A percentile compares a stretch with the other conserved stretches of the same genome.
Conservation (phyloP, 2,888 invertebrate species). For the Saturnia japonica region DNA sequence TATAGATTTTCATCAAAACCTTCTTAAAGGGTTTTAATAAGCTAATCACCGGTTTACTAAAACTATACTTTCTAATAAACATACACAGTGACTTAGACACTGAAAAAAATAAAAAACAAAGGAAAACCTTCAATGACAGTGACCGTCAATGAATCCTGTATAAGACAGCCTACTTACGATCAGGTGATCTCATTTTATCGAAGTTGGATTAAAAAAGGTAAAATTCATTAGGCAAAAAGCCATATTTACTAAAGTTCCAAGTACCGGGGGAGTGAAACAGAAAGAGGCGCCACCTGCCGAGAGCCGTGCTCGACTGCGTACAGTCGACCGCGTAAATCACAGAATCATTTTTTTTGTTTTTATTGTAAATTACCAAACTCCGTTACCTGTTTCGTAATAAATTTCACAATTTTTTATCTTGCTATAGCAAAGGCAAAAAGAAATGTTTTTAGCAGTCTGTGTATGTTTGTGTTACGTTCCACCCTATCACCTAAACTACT, state of each 20-base stretch:
- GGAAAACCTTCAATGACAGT: neutral
- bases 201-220: conserved; percentile 22
- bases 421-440: no score
- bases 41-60: neutral
- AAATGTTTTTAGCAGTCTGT: no score
- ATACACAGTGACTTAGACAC: neutral
- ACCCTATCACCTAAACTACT: no score
- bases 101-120: neutral
- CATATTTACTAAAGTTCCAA: conserved; percentile 36
- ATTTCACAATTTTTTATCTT: no score
- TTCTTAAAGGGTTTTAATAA: neutral
- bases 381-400: no score
- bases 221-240: conserved; percentile 35
- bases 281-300: conserved; percentile 34
- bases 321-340: conserved; percentile 15
- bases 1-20: neutral
- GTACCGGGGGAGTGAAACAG: conserved; percentile 26
- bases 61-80: neutral
- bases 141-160: neutral
- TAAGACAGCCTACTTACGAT: neutral
- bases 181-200: neutral
- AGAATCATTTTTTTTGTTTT: neutral
- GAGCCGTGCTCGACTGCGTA: conserved; percentile 19
- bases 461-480: no score
- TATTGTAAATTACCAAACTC: no score